phyloP scores from a whole-genome alignment of 2,797 vertebrate genomes.

The Valencia hispanica region DNA sequence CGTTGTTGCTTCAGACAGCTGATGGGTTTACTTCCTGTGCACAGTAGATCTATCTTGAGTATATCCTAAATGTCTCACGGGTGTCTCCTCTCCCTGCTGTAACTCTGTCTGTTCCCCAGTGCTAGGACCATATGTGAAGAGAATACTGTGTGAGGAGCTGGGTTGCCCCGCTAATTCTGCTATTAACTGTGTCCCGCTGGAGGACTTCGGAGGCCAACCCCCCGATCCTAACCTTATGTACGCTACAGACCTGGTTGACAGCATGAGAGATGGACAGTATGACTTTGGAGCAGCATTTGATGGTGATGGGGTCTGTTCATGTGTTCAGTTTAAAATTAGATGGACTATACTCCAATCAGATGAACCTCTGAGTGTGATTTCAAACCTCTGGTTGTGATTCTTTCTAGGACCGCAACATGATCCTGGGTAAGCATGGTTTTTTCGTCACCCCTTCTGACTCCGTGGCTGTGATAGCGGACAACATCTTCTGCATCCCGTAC shows the following conservation, averaged over 20 bases:
- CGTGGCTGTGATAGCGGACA: constrained; percentile 94
- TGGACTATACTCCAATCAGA: not conserved
- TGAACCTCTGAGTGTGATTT: not conserved
- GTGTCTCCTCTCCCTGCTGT: not conserved
- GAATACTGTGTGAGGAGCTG: constrained; percentile 95
- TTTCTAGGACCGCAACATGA: constrained; percentile 93
- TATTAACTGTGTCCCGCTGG: constrained; percentile 90
- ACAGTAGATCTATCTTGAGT: not conserved
- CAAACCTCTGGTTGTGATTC: constrained; percentile 17
- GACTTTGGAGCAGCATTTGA: constrained; percentile 97
- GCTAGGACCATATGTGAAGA: constrained; percentile 91
- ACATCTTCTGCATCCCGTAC: constrained; percentile 96
- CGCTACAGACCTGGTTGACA: constrained; percentile 90
- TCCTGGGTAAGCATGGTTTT: constrained; percentile 92
- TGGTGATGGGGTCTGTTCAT: constrained; percentile 89
- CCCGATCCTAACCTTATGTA: constrained; percentile 93
- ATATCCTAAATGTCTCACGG: not conserved
- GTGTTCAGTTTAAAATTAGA: not conserved
- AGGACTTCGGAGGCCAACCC: constrained; percentile 93
- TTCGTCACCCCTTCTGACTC: constrained; percentile 96
- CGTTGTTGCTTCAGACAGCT: not conserved
- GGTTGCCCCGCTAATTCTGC: constrained; percentile 93
- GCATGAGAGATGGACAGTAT: constrained; percentile 91
- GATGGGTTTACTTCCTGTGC: not conserved
- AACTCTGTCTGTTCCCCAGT: constrained; percentile 72